Evolutionary conservation across 2,113 vertebrate species (phyloP).

Genomic region (Xenus cinereus): DNA sequence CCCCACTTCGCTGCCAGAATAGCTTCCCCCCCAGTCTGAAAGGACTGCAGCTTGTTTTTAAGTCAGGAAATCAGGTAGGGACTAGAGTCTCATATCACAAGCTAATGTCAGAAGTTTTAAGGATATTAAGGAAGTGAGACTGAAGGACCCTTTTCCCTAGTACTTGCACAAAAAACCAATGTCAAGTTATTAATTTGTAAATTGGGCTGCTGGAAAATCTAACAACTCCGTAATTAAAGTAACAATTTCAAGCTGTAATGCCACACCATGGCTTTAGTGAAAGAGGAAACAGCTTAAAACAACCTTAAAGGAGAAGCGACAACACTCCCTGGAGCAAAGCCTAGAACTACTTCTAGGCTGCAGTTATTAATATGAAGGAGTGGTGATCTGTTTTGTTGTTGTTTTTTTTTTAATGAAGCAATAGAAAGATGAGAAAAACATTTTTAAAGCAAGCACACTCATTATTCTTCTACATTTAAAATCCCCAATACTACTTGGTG

Average conservation of each 20-base stretch:
- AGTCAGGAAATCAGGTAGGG: background rate
- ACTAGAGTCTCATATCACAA: background rate
- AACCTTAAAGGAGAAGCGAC: background rate
- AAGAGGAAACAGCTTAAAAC: background rate
- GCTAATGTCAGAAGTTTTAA: background rate
- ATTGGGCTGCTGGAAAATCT: background rate
- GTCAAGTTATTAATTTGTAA: background rate
- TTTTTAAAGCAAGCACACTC: background rate
- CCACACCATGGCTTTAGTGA: background rate
- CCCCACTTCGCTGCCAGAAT: background rate
- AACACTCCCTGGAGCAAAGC: background rate
- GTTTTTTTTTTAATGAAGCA: background rate
- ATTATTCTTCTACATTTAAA: background rate
- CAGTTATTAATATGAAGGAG: background rate
- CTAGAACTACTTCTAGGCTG: background rate
- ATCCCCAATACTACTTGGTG: background rate
- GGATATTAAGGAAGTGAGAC: background rate
- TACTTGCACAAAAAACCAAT: background rate
- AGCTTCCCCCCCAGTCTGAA: background rate
- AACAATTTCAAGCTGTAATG: background rate
- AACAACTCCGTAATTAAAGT: background rate
- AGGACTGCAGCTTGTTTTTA: background rate
- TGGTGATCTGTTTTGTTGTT: accelerated
- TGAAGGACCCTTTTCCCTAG: background rate
- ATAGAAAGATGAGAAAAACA: background rate